These are phyloP conservation scores for Rhyacichthys aspro DNA, from an alignment of 2,797 vertebrate genomes.

Conservation along the genomic window DNA sequence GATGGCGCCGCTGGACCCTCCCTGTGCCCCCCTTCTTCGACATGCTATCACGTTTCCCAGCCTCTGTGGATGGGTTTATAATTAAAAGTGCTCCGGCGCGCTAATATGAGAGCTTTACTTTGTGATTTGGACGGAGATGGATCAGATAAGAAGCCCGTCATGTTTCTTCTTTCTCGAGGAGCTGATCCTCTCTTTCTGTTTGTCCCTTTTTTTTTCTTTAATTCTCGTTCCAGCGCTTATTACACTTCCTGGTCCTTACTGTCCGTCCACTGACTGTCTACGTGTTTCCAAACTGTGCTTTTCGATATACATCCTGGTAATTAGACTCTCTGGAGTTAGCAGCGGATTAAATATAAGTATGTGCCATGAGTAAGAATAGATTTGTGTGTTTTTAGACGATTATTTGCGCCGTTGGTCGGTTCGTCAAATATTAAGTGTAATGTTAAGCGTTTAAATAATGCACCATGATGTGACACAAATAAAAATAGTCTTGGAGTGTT, in stretches of 20 bases:
- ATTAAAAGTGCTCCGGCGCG: slow-evolving; percentile 69
- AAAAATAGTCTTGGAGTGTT: no score
- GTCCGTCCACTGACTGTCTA: not conserved
- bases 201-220: slow-evolving; percentile 21
- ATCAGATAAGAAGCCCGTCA: slow-evolving; percentile 69
- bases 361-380: no score
- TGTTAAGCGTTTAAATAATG: no score
- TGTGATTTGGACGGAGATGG: slow-evolving; percentile 67
- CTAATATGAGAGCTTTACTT: slow-evolving; percentile 53
- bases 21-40: slow-evolving; percentile 17
- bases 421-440: no score
- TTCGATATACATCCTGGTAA: not conserved
- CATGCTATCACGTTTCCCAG: slow-evolving; percentile 42
- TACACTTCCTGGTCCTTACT: slow-evolving; percentile 6
- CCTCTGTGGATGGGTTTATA: slow-evolving; percentile 60
- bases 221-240: slow-evolving; percentile 14
- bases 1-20: slow-evolving; percentile 34
- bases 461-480: no score
- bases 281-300: not conserved
- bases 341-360: no score
- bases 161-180: slow-evolving; percentile 55
- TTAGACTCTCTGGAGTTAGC: no score
- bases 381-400: no score
- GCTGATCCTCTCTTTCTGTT: slow-evolving; percentile 40
- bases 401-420: no score